Evolutionary conservation across 2,113 vertebrate genomes (phyloP).

Genomic region (Eulacestoma nigropectus): DNA sequence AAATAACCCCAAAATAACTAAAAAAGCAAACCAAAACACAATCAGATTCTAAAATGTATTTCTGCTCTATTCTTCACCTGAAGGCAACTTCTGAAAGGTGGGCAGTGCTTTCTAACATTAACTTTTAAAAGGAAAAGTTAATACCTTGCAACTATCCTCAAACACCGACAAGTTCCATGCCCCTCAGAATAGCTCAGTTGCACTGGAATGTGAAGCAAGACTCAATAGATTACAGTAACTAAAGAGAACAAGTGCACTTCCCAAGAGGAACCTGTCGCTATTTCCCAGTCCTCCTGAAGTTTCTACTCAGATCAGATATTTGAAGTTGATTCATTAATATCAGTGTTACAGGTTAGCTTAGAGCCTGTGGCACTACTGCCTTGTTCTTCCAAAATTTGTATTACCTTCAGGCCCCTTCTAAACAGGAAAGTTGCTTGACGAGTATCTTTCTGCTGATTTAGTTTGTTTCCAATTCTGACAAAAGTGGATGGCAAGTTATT

Average conservation of each 20-base stretch:
- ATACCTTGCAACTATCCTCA: background rate
- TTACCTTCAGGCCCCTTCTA: slow-evolving; percentile 90
- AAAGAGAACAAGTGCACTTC: background rate
- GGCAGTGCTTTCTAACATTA: background rate
- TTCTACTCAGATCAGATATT: background rate
- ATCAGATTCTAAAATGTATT: background rate
- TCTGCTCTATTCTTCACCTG: background rate
- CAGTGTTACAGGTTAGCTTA: background rate
- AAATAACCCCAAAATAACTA: background rate
- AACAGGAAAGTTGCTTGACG: slow-evolving; percentile 94
- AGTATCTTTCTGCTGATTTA: slow-evolving; percentile 83
- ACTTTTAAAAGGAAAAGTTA: background rate
- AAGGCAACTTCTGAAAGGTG: background rate
- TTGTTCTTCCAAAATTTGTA: background rate
- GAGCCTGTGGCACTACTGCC: background rate
- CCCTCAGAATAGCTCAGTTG: background rate
- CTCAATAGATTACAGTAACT: background rate
- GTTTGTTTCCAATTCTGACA: slow-evolving; percentile 73
- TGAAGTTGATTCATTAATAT: background rate
- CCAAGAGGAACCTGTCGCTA: background rate
- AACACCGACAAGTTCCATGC: background rate
- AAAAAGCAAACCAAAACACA: background rate
- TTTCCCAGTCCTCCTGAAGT: background rate
- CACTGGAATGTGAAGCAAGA: background rate
- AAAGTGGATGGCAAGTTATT: slow-evolving; percentile 67